phyloP scores from a whole-genome alignment of 2,113 vertebrate genomes.

The Herpailurus yagouaroundi region DNA sequence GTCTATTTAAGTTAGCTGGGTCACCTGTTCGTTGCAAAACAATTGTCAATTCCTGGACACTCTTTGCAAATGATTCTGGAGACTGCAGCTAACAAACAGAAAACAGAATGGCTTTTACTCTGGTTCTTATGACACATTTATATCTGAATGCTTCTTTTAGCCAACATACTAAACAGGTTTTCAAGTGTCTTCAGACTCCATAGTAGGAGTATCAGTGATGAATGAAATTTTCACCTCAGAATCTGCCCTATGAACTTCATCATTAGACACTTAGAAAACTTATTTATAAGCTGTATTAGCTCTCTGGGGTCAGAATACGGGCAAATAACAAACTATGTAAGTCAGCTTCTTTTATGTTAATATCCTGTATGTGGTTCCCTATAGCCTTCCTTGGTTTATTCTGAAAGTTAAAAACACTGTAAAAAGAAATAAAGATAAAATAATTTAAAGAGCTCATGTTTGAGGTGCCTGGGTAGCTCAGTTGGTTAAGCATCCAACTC shows the following conservation, averaged over 20 bases:
- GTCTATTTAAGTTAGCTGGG: constrained; percentile 95
- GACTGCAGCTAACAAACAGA: constrained; percentile 92
- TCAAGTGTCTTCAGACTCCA: constrained; percentile 86
- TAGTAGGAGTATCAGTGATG: constrained; percentile 84
- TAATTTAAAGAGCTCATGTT: background rate
- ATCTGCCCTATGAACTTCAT: constrained; percentile 92
- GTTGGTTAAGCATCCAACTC: no score
- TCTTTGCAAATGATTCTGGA: constrained; percentile 98
- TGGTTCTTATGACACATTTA: background rate
- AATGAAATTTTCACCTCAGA: constrained; percentile 86
- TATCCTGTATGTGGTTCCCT: background rate
- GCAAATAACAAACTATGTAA: background rate
- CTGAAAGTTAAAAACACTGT: background rate
- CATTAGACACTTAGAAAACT: constrained; percentile 82
- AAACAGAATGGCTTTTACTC: constrained; percentile 51
- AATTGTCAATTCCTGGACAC: constrained; percentile 97
- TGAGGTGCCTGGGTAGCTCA: no score
- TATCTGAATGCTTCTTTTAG: constrained; percentile 14
- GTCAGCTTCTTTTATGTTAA: background rate
- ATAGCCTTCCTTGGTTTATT: background rate
- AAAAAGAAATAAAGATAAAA: background rate
- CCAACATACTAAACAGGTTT: background rate
- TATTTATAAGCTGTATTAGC: constrained; percentile 19
- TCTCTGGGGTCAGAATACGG: background rate
- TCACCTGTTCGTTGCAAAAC: constrained; percentile 97